Conservation (phyloP, 1,140 invertebrate genomes). For the Drosophila triauraria region DNA sequence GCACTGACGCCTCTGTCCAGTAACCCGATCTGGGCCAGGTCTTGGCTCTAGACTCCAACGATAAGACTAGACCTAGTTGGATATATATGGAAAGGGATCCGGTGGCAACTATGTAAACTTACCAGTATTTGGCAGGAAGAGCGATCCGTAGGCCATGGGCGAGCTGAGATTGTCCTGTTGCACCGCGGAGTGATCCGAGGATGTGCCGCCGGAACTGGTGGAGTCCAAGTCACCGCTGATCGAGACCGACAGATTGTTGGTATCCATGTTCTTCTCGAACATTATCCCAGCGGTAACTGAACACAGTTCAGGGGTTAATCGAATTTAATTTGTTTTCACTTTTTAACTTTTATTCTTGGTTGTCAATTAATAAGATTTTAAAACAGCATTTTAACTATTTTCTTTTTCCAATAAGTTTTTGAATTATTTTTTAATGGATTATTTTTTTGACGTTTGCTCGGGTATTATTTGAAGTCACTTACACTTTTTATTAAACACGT, state of each 20-base stretch:
- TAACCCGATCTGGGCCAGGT: constrained; percentile 51
- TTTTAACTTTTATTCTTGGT: neutral
- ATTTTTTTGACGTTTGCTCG: too few relatives aligned
- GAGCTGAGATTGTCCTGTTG: constrained; percentile 82
- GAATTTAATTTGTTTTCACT: neutral
- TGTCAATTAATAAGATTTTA: neutral
- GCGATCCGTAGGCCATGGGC: constrained; percentile 75
- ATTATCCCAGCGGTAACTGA: constrained; percentile 41
- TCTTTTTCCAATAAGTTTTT: neutral
- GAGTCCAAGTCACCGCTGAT: constrained; percentile 80
- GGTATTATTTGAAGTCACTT: too few relatives aligned
- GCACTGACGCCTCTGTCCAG: constrained; percentile 70
- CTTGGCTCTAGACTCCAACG: constrained; percentile 29
- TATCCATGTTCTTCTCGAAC: constrained; percentile 82
- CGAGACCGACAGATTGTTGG: constrained; percentile 69
- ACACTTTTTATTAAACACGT: too few relatives aligned
- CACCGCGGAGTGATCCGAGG: constrained; percentile 75
- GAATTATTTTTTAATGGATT: neutral
- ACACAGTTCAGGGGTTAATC: constrained; percentile 6
- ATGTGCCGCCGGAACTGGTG: constrained; percentile 82
- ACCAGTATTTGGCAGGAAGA: constrained; percentile 81
- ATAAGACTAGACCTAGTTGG: constrained; percentile 51
- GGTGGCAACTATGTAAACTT: constrained; percentile 23
- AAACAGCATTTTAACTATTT: neutral
- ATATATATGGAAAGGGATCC: constrained; percentile 4